Percentiles rank a stretch among this genome's conserved stretches.
Evolutionary conservation across 92 coral and sea anemone species (phyloP).

Genomic region (Porites lobata): DNA sequence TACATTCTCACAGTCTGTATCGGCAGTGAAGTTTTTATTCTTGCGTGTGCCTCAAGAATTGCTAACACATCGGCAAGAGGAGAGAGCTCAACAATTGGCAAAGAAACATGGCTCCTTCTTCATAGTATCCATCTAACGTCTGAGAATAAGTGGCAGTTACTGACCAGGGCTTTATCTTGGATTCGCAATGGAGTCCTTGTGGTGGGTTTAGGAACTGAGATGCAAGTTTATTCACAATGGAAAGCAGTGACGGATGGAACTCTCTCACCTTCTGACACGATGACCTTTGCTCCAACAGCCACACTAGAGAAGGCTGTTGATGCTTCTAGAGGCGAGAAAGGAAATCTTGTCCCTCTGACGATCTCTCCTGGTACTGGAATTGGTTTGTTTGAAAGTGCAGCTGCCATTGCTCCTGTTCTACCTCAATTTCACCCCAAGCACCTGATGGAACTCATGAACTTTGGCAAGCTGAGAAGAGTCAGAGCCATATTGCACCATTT

Average conservation of each 20-base stretch:
- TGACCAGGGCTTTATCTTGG: constrained; percentile 92
- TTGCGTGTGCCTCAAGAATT: constrained; percentile 81
- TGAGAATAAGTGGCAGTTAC: constrained; percentile 90
- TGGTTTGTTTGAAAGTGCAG: constrained; percentile 96
- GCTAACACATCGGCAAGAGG: constrained; percentile 75
- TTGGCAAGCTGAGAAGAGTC: constrained; percentile 95
- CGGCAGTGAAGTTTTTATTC: constrained; percentile 87
- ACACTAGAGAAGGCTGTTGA: constrained; percentile 78
- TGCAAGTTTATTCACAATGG: constrained; percentile 99
- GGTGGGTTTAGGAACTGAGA: constrained; percentile 97
- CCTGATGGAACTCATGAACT: constrained; percentile 97
- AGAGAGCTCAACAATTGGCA: constrained; percentile 69
- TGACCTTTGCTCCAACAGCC: constrained; percentile 83
- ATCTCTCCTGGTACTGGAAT: constrained; percentile 74
- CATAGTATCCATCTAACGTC: constrained; percentile 88
- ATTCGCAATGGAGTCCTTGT: constrained; percentile 95
- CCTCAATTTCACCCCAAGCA: constrained; percentile 99
- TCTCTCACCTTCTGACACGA: constrained; percentile 74
- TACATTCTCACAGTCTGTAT: constrained; percentile 89
- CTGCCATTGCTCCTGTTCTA: constrained; percentile 88
- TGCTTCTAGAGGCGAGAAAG: constrained; percentile 68
- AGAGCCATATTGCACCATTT: constrained; percentile 94
- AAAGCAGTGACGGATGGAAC: constrained; percentile 82
- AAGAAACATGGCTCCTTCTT: constrained; percentile 90
- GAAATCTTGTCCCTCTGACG: constrained; percentile 82